Conservation (phyloP, 2,888 invertebrate species). For the Agriopis marginaria region DNA sequence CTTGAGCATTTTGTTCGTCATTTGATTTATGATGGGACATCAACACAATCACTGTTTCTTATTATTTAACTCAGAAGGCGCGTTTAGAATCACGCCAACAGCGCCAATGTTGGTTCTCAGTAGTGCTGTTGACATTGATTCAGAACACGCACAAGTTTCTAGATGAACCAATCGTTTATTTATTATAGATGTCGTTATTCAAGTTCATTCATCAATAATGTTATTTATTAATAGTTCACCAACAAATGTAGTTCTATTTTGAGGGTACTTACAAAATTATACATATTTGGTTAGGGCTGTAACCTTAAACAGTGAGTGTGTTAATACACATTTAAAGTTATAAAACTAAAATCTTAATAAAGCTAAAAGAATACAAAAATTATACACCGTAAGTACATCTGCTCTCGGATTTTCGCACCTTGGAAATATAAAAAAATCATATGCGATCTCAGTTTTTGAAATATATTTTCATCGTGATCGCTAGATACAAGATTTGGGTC, state of each 20-base stretch:
- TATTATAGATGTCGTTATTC: neutral
- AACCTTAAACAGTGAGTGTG: constrained; percentile 84
- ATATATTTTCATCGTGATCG: neutral
- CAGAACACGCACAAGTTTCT: neutral
- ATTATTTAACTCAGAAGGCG: constrained; percentile 13
- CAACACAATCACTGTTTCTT: constrained; percentile 85
- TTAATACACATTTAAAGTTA: constrained; percentile 76
- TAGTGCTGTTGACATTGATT: no score
- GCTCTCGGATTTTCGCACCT: constrained; percentile 34
- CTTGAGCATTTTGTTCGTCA: constrained; percentile 82
- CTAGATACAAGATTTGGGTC: neutral
- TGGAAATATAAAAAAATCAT: constrained; percentile 18
- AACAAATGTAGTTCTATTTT: constrained; percentile 2
- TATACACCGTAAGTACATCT: constrained; percentile 50
- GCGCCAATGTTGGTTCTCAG: no score
- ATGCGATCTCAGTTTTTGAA: neutral
- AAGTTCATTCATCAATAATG: constrained; percentile 1
- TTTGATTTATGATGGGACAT: constrained; percentile 72
- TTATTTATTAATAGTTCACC: constrained; percentile 1
- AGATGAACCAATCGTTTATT: neutral
- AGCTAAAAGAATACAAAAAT: constrained; percentile 78
- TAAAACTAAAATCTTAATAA: constrained; percentile 68
- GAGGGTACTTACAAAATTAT: constrained; percentile 18
- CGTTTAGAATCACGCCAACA: no score
- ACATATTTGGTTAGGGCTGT: constrained; percentile 78